These are phyloP conservation scores for Taenaris catops DNA, from an alignment of 2,888 invertebrate genomes.

Conservation along the genomic window DNA sequence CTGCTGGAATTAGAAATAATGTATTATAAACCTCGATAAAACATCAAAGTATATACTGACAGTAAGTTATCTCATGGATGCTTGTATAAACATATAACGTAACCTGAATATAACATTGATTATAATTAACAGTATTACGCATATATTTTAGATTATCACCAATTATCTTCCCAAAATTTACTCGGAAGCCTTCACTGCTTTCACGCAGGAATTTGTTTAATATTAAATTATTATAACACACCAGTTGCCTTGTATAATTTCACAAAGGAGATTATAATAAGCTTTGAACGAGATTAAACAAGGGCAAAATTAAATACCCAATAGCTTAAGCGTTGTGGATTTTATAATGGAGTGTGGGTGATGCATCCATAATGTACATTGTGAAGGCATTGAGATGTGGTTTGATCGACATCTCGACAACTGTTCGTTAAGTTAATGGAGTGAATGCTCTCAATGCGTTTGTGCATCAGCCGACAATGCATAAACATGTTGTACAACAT, in stretches of 20 bases:
- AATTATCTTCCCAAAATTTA: slow-evolving; percentile 10
- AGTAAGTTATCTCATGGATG: no score
- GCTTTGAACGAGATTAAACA: slow-evolving; percentile 27
- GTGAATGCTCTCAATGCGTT: slow-evolving; percentile 54
- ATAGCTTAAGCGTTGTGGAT: slow-evolving; percentile 42
- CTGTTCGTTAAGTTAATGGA: slow-evolving; percentile 77
- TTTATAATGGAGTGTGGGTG: slow-evolving; percentile 63
- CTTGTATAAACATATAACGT: no score
- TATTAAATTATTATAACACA: slow-evolving; percentile 18
- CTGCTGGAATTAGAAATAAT: no score
- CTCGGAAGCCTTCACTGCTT: slow-evolving; percentile 6
- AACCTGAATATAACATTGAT: no score
- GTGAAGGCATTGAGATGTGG: slow-evolving; percentile 62
- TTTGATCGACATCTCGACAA: slow-evolving; percentile 78
- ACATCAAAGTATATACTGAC: no score
- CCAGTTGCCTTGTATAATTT: slow-evolving; percentile 16
- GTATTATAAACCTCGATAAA: no score
- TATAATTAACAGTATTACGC: no score
- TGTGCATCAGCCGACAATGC: slow-evolving; percentile 41
- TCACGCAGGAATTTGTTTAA: slow-evolving; percentile 10
- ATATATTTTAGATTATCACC: no score
- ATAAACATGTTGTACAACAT: slow-evolving; percentile 26
- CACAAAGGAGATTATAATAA: slow-evolving; percentile 21
- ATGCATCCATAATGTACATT: slow-evolving; percentile 60
- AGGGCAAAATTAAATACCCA: slow-evolving; percentile 35